phyloP scores from a whole-genome alignment of 2,113 vertebrate genomes.

The Cricetomys ansorgei region DNA sequence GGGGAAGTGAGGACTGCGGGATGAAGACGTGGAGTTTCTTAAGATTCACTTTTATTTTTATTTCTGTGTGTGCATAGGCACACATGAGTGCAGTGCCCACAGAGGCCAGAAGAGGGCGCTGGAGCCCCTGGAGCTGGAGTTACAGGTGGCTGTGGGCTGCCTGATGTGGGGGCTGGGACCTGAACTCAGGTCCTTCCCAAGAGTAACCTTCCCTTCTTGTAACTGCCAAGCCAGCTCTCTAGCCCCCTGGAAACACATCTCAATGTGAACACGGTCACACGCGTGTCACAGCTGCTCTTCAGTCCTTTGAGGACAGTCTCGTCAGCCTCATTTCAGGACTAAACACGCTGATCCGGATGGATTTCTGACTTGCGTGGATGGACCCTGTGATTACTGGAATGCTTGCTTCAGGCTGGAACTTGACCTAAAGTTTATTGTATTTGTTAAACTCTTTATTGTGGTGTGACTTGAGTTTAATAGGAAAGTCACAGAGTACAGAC shows the following conservation, averaged over 20 bases:
- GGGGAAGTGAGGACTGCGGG: no score
- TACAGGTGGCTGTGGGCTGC: neutral
- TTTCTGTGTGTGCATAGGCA: no score
- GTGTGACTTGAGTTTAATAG: constrained; percentile 50
- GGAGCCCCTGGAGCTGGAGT: neutral
- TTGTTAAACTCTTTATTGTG: neutral
- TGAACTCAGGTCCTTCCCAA: neutral
- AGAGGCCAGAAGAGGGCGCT: neutral
- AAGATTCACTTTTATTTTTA: neutral
- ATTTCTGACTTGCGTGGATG: neutral
- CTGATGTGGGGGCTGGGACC: neutral
- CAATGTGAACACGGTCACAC: neutral
- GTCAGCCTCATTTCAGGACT: neutral
- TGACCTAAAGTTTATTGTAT: neutral
- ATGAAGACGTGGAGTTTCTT: neutral
- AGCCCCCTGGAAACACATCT: neutral
- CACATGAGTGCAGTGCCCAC: neutral
- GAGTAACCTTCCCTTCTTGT: neutral
- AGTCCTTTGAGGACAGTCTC: neutral
- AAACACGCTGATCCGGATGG: neutral
- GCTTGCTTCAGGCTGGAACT: neutral
- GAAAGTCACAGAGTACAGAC: neutral
- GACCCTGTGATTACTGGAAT: neutral
- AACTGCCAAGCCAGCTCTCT: neutral
- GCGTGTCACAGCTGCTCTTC: neutral